Evolutionary conservation across 2,888 invertebrate species (phyloP).

Genomic region (Eulithis testata): DNA sequence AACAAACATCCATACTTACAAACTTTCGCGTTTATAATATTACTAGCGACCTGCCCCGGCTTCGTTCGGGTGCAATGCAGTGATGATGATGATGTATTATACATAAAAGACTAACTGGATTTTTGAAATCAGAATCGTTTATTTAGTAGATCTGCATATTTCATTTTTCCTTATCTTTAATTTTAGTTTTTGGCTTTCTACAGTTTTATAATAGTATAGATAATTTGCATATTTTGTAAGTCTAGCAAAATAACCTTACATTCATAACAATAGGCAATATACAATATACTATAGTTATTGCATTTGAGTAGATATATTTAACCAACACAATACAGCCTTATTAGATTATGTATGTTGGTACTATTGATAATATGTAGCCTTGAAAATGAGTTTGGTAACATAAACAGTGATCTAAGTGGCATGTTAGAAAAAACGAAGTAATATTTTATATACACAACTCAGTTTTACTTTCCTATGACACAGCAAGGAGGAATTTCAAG

Average conservation of each 20-base stretch:
- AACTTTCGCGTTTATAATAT: too few species aligned
- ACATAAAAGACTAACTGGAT: too few species aligned
- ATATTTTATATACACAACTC: background rate
- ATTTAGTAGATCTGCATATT: too few species aligned
- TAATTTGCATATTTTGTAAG: too few species aligned
- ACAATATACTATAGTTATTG: background rate
- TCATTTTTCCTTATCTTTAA: too few species aligned
- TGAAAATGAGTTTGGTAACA: constrained; percentile 14
- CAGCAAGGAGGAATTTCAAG: constrained; percentile 20
- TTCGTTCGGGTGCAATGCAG: too few species aligned
- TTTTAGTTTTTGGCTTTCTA: too few species aligned
- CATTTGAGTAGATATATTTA: constrained; percentile 5
- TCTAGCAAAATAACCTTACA: background rate
- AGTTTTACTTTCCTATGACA: constrained; percentile 14
- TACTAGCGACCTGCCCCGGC: too few species aligned
- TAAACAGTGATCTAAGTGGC: constrained; percentile 24
- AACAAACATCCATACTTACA: too few species aligned
- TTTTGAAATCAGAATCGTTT: too few species aligned
- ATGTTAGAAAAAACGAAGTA: constrained; percentile 7
- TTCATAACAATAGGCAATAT: background rate
- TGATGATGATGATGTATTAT: too few species aligned
- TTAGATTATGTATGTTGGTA: constrained; percentile 35
- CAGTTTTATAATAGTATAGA: too few species aligned
- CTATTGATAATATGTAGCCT: constrained; percentile 21
- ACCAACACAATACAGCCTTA: constrained; percentile 21